Conservation (phyloP, 2,113 vertebrate species). For the Dromiciops gliroides region DNA sequence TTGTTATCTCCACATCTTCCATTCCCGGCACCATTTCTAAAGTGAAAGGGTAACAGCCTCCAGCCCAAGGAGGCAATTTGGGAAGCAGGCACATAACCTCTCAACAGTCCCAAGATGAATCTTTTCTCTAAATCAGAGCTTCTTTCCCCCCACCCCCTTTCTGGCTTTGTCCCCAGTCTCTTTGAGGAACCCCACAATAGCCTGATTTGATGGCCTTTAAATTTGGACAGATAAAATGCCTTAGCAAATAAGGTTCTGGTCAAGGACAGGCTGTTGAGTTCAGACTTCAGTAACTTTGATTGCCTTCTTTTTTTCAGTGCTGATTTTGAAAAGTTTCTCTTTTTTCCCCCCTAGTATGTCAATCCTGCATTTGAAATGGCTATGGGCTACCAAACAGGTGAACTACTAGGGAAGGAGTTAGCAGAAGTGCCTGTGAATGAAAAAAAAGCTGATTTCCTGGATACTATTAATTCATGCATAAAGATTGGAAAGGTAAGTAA, state of each 20-base stretch:
- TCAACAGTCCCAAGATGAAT: neutral
- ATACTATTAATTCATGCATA: conserved; percentile 96
- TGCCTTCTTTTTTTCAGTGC: neutral
- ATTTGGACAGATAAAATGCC: neutral
- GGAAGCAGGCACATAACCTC: neutral
- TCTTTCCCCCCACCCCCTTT: neutral
- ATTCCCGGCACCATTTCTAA: neutral
- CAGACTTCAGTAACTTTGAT: neutral
- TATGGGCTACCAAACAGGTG: conserved; percentile 96
- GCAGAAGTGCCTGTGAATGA: conserved; percentile 98
- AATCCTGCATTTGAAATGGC: conserved; percentile 96
- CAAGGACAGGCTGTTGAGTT: neutral
- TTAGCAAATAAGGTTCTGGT: neutral
- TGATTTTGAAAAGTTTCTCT: neutral
- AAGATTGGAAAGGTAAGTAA: conserved; percentile 94
- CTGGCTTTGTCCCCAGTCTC: neutral
- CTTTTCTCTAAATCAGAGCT: neutral
- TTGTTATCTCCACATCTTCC: neutral
- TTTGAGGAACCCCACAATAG: neutral
- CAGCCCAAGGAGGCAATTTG: neutral
- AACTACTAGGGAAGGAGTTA: conserved; percentile 96
- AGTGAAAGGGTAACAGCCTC: neutral
- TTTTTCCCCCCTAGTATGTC: conserved; percentile 88
- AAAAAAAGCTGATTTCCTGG: conserved; percentile 96
- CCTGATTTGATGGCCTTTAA: neutral